Evolutionary conservation across 2,888 invertebrate genomes (phyloP), one percentile per base, ranked within the genome.

Genomic region (Dermolepida albohirtum): DNA sequence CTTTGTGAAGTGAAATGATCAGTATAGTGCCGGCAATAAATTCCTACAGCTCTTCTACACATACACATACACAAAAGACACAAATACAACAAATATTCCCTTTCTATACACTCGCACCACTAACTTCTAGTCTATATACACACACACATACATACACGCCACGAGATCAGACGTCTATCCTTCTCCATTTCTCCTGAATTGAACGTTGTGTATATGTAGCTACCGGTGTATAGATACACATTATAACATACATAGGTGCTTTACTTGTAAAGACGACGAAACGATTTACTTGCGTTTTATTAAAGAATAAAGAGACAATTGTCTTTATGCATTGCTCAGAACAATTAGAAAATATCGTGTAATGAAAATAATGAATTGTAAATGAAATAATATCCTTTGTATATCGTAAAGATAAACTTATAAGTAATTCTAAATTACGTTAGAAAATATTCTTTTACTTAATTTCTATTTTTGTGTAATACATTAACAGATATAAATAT

Each of bases 1-100:
- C 78, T 80, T 79, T 78, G 77, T 79, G 75, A 77, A 77, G 77
- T 76, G 78, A 75, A 80, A 78, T 78, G 79, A 80, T 79, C 78
- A 76, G 78, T 78, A 77, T 78, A 78, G 77, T 76, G 74, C 44
- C 34, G 74, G 75, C 79, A 78, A 79, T 79, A 80, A 80, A 79
- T 80, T 78, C 77, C 78, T 77, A 77, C 75, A 76, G 77, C 78
- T 74, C 71, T 71, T 34, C 59, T 62, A 62, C 34, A 62, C 70
- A 70, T 70, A 17, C 41, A 49, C 51, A 6, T 10, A 1, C 34
- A 34, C 34, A 1, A 8, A 34, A 34, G 6, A 10, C 34, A 34
- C 34, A 10, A 34, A 34, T 34, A 34, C 34, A 34, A 34, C 34
- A 34, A 34, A 34, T 34, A 34, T 10, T 8, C 34, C 34, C 34